These are phyloP conservation scores for Tenthredo notha DNA, from an alignment of 2,888 invertebrate genomes.

Conservation along the genomic window DNA sequence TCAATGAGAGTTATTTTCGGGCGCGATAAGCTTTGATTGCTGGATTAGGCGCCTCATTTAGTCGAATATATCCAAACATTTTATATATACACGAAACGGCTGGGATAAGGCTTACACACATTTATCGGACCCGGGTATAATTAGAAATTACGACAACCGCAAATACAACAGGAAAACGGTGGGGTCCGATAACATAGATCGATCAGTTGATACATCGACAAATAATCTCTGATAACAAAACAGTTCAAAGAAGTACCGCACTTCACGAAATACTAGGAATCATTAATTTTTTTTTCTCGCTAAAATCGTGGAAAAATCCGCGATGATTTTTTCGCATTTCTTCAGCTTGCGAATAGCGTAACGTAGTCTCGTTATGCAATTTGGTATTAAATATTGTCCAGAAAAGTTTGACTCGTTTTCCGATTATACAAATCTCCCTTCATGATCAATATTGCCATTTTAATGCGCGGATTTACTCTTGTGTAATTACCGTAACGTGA, in stretches of 20 bases:
- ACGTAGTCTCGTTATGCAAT: neutral
- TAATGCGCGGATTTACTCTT: conserved; percentile 24
- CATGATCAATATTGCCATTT: conserved; percentile 4
- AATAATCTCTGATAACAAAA: neutral
- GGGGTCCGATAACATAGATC: neutral
- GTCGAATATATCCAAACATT: conserved; percentile 12
- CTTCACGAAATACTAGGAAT: neutral
- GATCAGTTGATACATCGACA: neutral
- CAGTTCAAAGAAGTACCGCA: neutral
- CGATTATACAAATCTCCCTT: neutral
- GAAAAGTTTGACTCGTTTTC: neutral
- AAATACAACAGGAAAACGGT: neutral
- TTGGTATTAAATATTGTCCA: neutral
- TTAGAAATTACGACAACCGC: conserved; percentile 28
- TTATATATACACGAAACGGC: neutral
- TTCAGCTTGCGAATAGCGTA: neutral
- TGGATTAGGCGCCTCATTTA: conserved; percentile 48
- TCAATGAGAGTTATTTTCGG: conserved; percentile 45
- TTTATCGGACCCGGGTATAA: neutral
- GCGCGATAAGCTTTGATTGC: conserved; percentile 44
- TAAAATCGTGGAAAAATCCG: too few relatives aligned
- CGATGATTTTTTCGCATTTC: neutral
- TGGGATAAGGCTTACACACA: neutral
- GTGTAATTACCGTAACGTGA: conserved; percentile 45
- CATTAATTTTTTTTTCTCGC: neutral